Percentiles rank a stretch among this genome's conserved stretches.
Conservation (phyloP, 1,140 invertebrate species). For the Penaeus chinensis region DNA sequence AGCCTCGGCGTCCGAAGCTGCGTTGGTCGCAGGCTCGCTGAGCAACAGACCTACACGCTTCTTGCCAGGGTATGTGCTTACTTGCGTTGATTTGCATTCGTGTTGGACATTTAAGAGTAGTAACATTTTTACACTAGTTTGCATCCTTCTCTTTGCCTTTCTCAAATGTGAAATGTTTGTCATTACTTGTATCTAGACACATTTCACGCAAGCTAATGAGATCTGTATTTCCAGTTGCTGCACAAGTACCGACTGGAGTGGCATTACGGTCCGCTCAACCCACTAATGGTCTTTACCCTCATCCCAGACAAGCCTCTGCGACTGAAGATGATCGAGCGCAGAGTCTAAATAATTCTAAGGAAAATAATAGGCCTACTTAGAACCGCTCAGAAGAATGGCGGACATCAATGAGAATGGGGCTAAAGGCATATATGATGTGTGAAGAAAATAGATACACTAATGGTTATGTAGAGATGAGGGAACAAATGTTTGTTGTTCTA, state of each 20-base stretch:
- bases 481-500: too few relatives aligned
- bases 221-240: neutral
- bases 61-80: constrained; percentile 5
- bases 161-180: neutral
- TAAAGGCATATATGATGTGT: too few relatives aligned
- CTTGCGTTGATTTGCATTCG: neutral
- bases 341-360: too few relatives aligned
- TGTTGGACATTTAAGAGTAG: too few relatives aligned
- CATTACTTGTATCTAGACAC: too few relatives aligned
- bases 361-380: too few relatives aligned
- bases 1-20: neutral
- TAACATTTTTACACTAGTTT: neutral
- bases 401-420: too few relatives aligned
- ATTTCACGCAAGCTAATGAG: too few relatives aligned
- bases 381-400: too few relatives aligned
- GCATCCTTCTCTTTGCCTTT: neutral
- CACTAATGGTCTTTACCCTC: neutral
- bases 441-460: too few relatives aligned
- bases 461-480: too few relatives aligned
- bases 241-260: neutral
- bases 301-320: neutral
- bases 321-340: neutral
- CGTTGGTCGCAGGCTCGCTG: neutral
- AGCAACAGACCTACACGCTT: constrained; percentile 1
- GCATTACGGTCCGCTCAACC: neutral